Evolutionary conservation across 2,113 vertebrate genomes (phyloP).

Genomic region (Raja brachyura): DNA sequence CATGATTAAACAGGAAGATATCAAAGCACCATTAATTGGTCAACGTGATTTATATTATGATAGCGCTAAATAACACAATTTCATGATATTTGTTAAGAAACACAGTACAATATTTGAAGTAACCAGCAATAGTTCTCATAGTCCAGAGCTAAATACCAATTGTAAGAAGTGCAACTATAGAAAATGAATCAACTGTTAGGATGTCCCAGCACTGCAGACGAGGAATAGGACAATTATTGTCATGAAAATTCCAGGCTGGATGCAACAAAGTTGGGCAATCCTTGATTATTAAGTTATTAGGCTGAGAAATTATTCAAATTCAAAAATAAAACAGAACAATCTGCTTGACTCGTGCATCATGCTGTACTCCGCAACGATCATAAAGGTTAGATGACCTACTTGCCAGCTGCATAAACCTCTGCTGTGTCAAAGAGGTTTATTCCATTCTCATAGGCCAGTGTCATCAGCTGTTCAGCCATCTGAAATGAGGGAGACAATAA

Average conservation of each 20-base stretch:
- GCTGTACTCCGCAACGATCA: not conserved
- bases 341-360: not conserved
- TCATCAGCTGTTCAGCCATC: slow-evolving; percentile 98
- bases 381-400: slow-evolving; percentile 63
- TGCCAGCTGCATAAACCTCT: slow-evolving; percentile 94
- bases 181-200: not conserved
- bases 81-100: not conserved
- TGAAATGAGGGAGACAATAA: slow-evolving; percentile 50
- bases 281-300: not conserved
- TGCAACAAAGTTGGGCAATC: not conserved
- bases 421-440: slow-evolving; percentile 98
- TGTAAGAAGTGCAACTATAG: not conserved
- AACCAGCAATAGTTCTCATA: not conserved
- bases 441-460: slow-evolving; percentile 93
- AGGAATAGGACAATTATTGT: not conserved
- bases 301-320: not conserved
- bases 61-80: not conserved
- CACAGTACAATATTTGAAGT: not conserved
- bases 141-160: slow-evolving; percentile 1
- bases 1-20: not conserved
- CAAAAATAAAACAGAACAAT: not conserved
- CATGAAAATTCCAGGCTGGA: not conserved
- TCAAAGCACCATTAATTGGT: not conserved
- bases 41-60: not conserved
- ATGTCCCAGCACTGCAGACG: not conserved